Base-by-base conservation (phyloP, 2,888 invertebrate genomes). In the Cantharis flavilabris region DNA sequence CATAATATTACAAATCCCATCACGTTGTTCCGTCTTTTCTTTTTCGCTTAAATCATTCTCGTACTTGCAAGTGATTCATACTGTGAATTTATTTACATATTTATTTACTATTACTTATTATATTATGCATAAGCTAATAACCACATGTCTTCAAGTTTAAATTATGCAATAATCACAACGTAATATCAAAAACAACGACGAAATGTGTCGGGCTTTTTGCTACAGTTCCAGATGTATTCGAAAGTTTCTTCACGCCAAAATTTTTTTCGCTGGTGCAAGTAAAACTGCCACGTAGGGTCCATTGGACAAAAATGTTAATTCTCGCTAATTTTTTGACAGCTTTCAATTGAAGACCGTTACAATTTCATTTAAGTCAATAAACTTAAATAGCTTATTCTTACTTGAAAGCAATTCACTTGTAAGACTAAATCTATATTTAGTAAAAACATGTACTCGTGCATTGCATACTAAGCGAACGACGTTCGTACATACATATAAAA, bases 351-450 rank as follows among this genome's bases (percentile, higher is more conserved):
- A n/a, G 49, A 49, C 49, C 49, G 49, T 49, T 49, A 49, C 49
- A 49, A 49, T 49, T 49, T 49, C 49, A 49, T 49, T 49, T 49
- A 49, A 49, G 49, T 49, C 49, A 49, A 49, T 49, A 49, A 49
- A 49, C 49, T 49, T 49, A 49, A 49, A 49, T 49, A 49, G 49
- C 49, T 49, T 49, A 49, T 49, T 49, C 49, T 49, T 49, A 49
- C 49, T 49, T 49, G 49, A n/a, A 49, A 49, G 49, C 49, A 49
- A 49, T 49, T 49, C 49, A 49, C 49, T 49, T 49, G 49, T 49
- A 49, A 49, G 49, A 49, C 49, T 49, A 67, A 67, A 67, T 67
- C 65, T 67, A 67, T 67, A 67, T 67, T 67, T 67, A 67, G 65
- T 67, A 23, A 67, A 67, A 23, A 67, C 20, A 67, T 67, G 14